These are phyloP conservation scores for Bucorvus abyssinicus DNA, from an alignment of 2,797 vertebrate genomes.

Conservation along the genomic window DNA sequence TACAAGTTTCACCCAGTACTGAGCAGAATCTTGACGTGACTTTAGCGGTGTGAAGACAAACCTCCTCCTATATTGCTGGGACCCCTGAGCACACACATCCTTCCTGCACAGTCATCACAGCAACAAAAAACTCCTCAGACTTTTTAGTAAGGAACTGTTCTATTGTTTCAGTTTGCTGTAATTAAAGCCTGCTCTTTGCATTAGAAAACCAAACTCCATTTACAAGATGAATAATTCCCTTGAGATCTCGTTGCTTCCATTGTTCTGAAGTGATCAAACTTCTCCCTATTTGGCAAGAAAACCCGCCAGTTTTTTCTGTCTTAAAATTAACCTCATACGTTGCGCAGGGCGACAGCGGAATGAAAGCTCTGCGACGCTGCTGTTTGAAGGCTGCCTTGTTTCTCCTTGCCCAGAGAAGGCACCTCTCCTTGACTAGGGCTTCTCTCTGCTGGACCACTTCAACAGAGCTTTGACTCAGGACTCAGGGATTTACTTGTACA, in stretches of 20 bases:
- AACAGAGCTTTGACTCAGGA: background rate
- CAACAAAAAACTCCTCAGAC: background rate
- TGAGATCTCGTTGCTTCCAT: background rate
- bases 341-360: background rate
- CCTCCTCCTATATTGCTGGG: background rate
- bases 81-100: background rate
- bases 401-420: background rate
- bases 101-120: background rate
- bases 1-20: background rate
- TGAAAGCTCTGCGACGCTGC: background rate
- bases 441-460: background rate
- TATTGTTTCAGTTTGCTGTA: conserved; percentile 32
- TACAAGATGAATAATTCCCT: conserved; percentile 1
- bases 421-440: background rate
- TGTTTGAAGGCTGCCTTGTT: background rate
- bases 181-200: conserved; percentile 35
- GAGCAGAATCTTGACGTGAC: background rate
- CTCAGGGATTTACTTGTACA: background rate
- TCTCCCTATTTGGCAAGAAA: background rate
- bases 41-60: background rate
- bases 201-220: conserved; percentile 36
- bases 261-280: background rate
- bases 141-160: conserved; percentile 29
- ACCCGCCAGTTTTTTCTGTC: background rate
- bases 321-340: background rate